A percentile compares a stretch with the other conserved stretches of the same genome.
Conservation (phyloP, 1,140 invertebrate species). For the Anastrepha obliqua region DNA sequence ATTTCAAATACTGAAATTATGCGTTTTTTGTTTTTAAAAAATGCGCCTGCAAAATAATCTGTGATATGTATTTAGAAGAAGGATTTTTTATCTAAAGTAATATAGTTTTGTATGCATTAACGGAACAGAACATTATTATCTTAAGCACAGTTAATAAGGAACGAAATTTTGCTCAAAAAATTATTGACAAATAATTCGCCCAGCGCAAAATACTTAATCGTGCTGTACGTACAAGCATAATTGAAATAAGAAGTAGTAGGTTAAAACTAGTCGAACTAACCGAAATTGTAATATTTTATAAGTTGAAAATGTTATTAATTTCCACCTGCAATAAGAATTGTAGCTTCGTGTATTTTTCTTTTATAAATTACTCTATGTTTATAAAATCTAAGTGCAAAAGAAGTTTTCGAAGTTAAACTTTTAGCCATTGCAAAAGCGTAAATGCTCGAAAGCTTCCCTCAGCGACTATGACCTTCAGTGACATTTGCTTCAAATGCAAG, state of each 20-base stretch:
- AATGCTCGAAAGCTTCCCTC: neutral
- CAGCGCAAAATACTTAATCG: neutral
- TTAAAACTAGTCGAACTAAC: neutral
- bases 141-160: neutral
- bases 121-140: neutral
- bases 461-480: conserved; percentile 20
- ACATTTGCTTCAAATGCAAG: neutral
- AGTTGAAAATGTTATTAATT: conserved; percentile 42
- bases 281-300: conserved; percentile 37
- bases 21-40: conserved; percentile 55
- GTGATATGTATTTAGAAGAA: conserved; percentile 55
- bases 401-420: neutral
- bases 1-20: conserved; percentile 49
- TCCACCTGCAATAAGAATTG: neutral
- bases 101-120: conserved; percentile 40
- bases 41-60: conserved; percentile 56
- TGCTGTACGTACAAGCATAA: neutral
- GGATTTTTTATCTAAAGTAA: conserved; percentile 51
- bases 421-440: neutral
- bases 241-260: neutral
- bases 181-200: neutral
- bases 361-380: conserved; percentile 49
- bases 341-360: conserved; percentile 2
- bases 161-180: neutral
- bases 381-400: conserved; percentile 31